Evolutionary conservation across 2,797 vertebrate species (phyloP), one percentile per base, ranked within the genome.

Genomic region (Poeciliopsis turneri): DNA sequence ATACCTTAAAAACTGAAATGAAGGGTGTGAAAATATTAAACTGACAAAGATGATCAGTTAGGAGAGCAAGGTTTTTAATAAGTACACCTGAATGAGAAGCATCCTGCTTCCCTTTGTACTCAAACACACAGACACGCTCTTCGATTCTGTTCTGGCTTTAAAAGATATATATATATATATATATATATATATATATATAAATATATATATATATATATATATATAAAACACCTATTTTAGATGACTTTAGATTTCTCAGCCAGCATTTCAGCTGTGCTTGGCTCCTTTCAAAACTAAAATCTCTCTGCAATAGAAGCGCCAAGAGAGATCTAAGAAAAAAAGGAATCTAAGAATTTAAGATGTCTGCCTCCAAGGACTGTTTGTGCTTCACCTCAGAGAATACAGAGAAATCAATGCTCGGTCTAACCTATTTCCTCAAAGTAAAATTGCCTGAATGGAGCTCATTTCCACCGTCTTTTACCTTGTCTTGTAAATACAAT

Each of bases 281-380:
- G 90, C 68, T 66, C 77, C 86, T 72, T 82, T 80, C 83, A 82
- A 84, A 85, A 92, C 89, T 84, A 85, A 92, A 88, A 86, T 84
- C 75, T 72, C 66, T 83, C 72, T 74, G 74, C 72, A 77, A 68
- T 10, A 28, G 82, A 81, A 84, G 74, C 4, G 78, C 81, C 82
- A 81, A 86, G 76, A 86, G 84, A 86, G 85, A 86, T 82, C 80
- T 81, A 85, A 39, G 5, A 39, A 39, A 88, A 86, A 82, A 70
- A 47, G 79, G 78, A 82, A 91, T 84, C n/a, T 43, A 39, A 85
- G 84, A 89, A 91, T 91, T 77, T 77, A 85, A 86, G 80, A 86
- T 4, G 81, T 75, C 59, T 72, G 80, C 79, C 83, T 87, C 53
- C 15, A 1, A 81, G 79, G 80, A 45, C 72, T 80, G 82, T 78